A percentile compares a stretch with the other conserved stretches of the same genome.
Evolutionary conservation across 2,888 invertebrate genomes (phyloP).

Genomic region (Hedychridium roseum): DNA sequence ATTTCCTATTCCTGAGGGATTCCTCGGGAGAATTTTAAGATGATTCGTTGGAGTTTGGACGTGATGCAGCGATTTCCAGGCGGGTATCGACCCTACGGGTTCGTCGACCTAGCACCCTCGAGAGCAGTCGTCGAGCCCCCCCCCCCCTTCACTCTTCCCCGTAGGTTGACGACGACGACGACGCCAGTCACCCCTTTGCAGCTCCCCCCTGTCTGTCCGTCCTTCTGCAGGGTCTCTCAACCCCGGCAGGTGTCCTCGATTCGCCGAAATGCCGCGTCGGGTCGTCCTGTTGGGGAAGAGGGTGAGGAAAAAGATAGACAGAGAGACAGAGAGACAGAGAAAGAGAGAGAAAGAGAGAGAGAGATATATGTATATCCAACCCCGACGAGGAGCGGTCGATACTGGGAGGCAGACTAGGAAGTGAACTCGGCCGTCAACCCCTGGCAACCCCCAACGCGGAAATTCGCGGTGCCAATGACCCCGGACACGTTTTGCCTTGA

Average conservation of each 20-base stretch:
- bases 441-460: conserved; percentile 25
- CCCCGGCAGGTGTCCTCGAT: conserved; percentile 42
- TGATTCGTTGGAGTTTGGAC: too few relatives aligned
- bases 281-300: conserved; percentile 11
- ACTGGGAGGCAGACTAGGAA: conserved; percentile 60
- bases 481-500: neutral
- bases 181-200: conserved; percentile 9
- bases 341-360: conserved; percentile 8
- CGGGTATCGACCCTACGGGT: conserved; percentile 58
- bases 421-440: conserved; percentile 61
- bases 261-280: conserved; percentile 10
- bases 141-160: conserved; percentile 3
- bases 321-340: conserved; percentile 8
- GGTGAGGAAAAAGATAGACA: neutral
- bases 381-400: conserved; percentile 50
- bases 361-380: conserved; percentile 10
- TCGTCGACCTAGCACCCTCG: conserved; percentile 58
- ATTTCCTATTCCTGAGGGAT: too few relatives aligned
- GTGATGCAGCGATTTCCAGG: too few relatives aligned
- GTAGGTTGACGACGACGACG: conserved; percentile 20
- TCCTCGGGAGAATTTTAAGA: too few relatives aligned
- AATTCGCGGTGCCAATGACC: neutral
- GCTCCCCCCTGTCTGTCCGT: conserved; percentile 15
- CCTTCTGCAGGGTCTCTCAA: conserved; percentile 38
- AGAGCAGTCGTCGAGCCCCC: neutral